Evolutionary conservation across 2,888 invertebrate species (phyloP).

Genomic region (Drosophila neonasuta): DNA sequence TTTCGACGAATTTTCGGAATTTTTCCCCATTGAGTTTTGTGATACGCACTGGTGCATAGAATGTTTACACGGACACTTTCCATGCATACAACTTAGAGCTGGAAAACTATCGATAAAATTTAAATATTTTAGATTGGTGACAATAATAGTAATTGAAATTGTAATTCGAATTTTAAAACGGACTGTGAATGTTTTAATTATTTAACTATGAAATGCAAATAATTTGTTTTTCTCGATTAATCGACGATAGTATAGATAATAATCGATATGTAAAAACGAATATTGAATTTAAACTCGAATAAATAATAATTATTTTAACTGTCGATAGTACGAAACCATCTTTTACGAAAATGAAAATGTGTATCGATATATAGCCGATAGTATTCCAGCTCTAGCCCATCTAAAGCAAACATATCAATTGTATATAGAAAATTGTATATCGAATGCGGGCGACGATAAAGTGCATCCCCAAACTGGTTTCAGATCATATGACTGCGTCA

Average conservation of each 20-base stretch:
- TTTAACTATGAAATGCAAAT: too few species aligned
- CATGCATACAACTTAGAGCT: slow-evolving; percentile 24
- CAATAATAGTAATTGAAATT: too few species aligned
- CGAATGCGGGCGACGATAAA: slow-evolving; percentile 10
- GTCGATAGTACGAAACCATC: too few species aligned
- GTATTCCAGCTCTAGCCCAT: slow-evolving; percentile 40
- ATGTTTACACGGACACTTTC: slow-evolving; percentile 57
- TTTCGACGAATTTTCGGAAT: slow-evolving; percentile 38
- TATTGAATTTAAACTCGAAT: too few species aligned
- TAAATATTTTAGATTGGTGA: neutral
- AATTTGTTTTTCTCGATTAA: too few species aligned
- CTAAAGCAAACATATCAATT: slow-evolving; percentile 23
- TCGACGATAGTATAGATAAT: too few species aligned
- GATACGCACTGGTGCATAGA: slow-evolving; percentile 59
- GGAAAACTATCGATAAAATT: slow-evolving; percentile 12
- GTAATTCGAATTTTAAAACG: too few species aligned
- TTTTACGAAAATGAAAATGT: too few species aligned
- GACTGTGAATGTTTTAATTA: too few species aligned
- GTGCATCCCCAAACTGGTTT: slow-evolving; percentile 45
- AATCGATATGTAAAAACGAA: too few species aligned
- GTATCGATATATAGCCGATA: neutral
- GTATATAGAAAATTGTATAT: slow-evolving; percentile 31
- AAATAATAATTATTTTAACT: too few species aligned
- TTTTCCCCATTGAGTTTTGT: slow-evolving; percentile 17
- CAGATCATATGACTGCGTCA: slow-evolving; percentile 25